Evolutionary conservation across 2,113 vertebrate species (phyloP).

Genomic region (Osmerus eperlanus): DNA sequence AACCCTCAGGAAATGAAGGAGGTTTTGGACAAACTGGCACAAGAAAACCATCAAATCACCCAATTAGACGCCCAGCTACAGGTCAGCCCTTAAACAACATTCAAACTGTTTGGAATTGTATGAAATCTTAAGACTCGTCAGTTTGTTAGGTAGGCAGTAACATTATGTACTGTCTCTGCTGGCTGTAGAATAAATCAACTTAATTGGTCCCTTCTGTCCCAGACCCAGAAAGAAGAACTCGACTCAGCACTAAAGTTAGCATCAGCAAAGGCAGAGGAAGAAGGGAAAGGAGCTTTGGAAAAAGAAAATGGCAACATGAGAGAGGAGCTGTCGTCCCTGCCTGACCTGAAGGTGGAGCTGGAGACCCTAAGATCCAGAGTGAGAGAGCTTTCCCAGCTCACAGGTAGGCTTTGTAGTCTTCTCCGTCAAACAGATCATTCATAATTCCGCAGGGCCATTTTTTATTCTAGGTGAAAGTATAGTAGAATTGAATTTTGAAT

Average conservation of each 20-base stretch:
- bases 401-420: conserved; percentile 43
- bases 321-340: conserved; percentile 62
- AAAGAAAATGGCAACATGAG: conserved; percentile 61
- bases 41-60: conserved; percentile 88
- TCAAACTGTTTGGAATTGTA: background rate
- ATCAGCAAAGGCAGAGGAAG: conserved; percentile 37
- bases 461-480: background rate
- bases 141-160: too few relatives aligned
- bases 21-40: conserved; percentile 84
- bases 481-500: too few relatives aligned
- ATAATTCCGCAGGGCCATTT: background rate
- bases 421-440: background rate
- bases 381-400: conserved; percentile 63
- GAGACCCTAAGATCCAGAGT: conserved; percentile 64
- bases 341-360: conserved; percentile 67
- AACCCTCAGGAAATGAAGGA: conserved; percentile 68
- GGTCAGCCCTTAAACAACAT: conserved; percentile 57
- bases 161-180: background rate
- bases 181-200: background rate
- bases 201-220: conserved; percentile 7
- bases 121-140: too few relatives aligned
- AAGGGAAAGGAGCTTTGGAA: conserved; percentile 47
- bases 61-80: conserved; percentile 83
- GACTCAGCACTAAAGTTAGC: conserved; percentile 55
- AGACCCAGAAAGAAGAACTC: conserved; percentile 66